These are phyloP conservation scores for Manis crassicaudata DNA, from an alignment of 2,797 vertebrate species.

Conservation along the genomic window DNA sequence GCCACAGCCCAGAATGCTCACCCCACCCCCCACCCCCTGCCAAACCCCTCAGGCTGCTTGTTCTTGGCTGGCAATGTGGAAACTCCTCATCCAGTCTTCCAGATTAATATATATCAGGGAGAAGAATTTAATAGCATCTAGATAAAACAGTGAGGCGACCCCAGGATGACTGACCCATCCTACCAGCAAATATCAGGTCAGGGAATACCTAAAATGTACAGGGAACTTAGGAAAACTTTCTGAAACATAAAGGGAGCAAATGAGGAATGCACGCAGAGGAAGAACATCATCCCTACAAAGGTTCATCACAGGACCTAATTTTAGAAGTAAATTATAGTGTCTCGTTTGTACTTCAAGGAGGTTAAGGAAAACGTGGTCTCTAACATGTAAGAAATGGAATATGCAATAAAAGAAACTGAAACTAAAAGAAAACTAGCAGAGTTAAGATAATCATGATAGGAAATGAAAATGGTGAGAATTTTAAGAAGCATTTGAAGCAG, in stretches of 20 bases:
- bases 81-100: neutral
- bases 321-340: neutral
- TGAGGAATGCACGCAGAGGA: neutral
- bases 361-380: slow-evolving; percentile 3
- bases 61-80: neutral
- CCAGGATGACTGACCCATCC: neutral
- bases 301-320: neutral
- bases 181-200: neutral
- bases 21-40: rapidly evolving
- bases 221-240: neutral
- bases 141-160: neutral
- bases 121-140: neutral
- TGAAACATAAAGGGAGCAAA: neutral
- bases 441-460: neutral
- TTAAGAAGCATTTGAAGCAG: neutral
- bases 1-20: neutral
- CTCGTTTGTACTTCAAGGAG: neutral
- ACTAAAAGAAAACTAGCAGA: neutral
- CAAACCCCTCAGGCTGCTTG: neutral
- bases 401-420: neutral
- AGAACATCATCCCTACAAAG: neutral
- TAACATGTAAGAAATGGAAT: neutral
- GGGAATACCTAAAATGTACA: neutral
- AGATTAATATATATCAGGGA: neutral
- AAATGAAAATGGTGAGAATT: slow-evolving; percentile 33